Percentiles rank a stretch among this genome's conserved stretches.
Conservation (phyloP, 1,140 invertebrate species). For the Temnothorax curvispinosus region DNA sequence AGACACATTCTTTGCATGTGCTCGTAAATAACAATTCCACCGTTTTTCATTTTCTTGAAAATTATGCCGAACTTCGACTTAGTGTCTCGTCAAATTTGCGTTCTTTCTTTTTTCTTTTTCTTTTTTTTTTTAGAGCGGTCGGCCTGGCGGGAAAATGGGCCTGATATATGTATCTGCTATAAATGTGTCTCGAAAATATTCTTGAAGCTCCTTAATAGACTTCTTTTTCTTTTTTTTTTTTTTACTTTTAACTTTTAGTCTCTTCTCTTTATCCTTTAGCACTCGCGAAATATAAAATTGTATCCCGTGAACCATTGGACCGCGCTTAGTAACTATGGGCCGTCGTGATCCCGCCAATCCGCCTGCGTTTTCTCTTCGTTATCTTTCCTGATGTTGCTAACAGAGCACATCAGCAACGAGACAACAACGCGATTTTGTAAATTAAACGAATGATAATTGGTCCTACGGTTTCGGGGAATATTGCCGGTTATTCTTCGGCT, state of each 20-base stretch:
- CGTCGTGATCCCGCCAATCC: conserved; percentile 63
- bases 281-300: conserved; percentile 81
- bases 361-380: conserved; percentile 18
- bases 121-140: not conserved
- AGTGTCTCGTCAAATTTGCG: not conserved
- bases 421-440: not conserved
- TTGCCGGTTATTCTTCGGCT: not conserved
- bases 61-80: conserved; percentile 12
- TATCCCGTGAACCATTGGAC: conserved; percentile 84
- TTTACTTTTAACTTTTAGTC: conserved; percentile 59
- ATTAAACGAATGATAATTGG: conserved; percentile 28
- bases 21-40: not conserved
- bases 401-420: not conserved
- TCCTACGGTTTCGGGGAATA: conserved; percentile 25
- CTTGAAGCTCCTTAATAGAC: conserved; percentile 72
- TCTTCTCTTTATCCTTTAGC: conserved; percentile 61
- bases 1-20: not conserved
- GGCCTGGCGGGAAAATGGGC: conserved; percentile 65
- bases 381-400: not conserved
- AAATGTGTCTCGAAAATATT: conserved; percentile 82
- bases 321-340: conserved; percentile 76
- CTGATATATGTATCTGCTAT: conserved; percentile 77
- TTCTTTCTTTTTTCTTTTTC: not conserved
- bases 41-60: conserved; percentile 29
- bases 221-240: conserved; percentile 52